These are phyloP conservation scores for Leucozona laternaria DNA, from an alignment of 2,888 invertebrate genomes.

Conservation along the genomic window DNA sequence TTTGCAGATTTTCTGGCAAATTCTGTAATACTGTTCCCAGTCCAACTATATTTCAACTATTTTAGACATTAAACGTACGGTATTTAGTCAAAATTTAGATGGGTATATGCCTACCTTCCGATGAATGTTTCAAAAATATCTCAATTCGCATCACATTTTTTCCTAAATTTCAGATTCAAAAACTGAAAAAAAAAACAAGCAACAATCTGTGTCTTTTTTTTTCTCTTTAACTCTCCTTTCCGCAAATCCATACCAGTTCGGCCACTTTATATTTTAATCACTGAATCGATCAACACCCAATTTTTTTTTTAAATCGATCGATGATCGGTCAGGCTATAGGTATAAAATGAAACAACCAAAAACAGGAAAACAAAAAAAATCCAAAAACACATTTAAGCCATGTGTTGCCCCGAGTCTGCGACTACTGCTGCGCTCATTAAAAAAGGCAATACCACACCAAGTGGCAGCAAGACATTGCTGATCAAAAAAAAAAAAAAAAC, in stretches of 20 bases:
- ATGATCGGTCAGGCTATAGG: conserved; percentile 44
- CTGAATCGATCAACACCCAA: conserved; percentile 68
- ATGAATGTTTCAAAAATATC: too few relatives aligned
- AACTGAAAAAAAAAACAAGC: background rate
- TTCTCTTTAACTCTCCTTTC: background rate
- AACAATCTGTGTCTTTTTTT: background rate
- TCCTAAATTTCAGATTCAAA: conserved; percentile 6
- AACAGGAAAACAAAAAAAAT: conserved; percentile 45
- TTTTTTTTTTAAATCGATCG: conserved; percentile 51
- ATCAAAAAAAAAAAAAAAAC: conserved; percentile 2
- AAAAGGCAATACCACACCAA: conserved; percentile 52
- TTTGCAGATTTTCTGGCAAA: too few relatives aligned
- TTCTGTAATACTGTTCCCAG: too few relatives aligned
- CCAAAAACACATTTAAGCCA: conserved; percentile 42
- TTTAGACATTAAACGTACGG: too few relatives aligned
- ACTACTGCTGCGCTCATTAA: conserved; percentile 58
- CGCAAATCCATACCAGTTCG: conserved; percentile 22
- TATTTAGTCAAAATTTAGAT: too few relatives aligned
- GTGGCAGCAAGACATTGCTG: conserved; percentile 25
- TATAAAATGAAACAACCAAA: conserved; percentile 11
- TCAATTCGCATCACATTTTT: conserved; percentile 19
- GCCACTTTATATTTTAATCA: conserved; percentile 58
- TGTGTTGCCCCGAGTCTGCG: conserved; percentile 38
- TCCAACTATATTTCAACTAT: too few relatives aligned
- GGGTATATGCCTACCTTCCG: too few relatives aligned